phyloP scores from a whole-genome alignment of 2,888 invertebrate genomes.

The Machimus rusticus region DNA sequence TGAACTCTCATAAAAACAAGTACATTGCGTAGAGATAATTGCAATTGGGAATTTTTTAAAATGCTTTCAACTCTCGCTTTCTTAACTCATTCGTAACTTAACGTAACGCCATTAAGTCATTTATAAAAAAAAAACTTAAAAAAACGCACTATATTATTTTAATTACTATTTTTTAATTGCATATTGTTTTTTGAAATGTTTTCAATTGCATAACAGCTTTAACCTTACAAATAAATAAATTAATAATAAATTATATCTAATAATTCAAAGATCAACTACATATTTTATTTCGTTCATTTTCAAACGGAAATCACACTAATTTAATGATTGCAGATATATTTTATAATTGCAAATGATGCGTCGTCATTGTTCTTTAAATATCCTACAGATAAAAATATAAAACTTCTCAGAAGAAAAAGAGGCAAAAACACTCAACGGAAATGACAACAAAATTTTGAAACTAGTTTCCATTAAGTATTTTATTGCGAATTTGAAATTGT shows the following conservation, averaged over 20 bases:
- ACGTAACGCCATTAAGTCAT: not conserved
- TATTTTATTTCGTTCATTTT: not conserved
- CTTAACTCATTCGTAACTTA: not conserved
- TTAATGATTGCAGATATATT: not conserved
- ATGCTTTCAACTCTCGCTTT: not conserved
- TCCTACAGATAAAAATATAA: not conserved
- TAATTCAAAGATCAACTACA: too few species aligned
- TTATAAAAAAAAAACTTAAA: not conserved
- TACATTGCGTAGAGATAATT: too few species aligned
- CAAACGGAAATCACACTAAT: too few species aligned
- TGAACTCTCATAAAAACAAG: too few species aligned
- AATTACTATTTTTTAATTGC: too few species aligned
- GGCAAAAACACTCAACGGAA: not conserved
- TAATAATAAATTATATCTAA: too few species aligned
- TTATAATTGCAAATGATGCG: not conserved
- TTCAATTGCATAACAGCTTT: not conserved
- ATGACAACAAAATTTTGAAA: not conserved
- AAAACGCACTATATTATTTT: not conserved
- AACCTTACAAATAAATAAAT: too few species aligned
- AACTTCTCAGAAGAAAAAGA: not conserved
- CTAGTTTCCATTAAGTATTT: not conserved
- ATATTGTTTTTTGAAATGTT: not conserved
- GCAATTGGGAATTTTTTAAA: too few species aligned
- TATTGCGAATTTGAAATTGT: not conserved
- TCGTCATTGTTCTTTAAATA: not conserved